These are phyloP conservation scores for Amblyornis subalaris DNA, from an alignment of 2,113 vertebrate genomes.

Conservation along the genomic window DNA sequence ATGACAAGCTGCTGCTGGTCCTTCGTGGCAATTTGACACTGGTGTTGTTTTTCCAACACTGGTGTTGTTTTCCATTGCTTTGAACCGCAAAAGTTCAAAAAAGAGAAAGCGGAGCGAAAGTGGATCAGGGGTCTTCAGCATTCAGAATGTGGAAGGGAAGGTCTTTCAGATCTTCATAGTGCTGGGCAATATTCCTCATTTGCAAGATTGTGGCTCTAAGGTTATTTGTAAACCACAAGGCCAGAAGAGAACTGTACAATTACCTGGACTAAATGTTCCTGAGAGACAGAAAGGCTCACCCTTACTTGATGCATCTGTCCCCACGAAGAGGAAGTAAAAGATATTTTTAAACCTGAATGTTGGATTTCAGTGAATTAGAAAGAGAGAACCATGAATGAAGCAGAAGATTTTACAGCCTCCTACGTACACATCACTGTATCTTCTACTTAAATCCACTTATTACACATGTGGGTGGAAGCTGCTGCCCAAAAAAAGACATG, in stretches of 20 bases:
- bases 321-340: neutral
- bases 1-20: neutral
- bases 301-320: neutral
- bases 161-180: neutral
- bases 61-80: neutral
- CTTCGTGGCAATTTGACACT: neutral
- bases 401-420: neutral
- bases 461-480: neutral
- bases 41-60: neutral
- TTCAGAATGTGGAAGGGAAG: neutral
- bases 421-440: accelerated
- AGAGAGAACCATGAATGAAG: neutral
- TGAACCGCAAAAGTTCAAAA: neutral
- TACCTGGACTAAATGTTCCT: neutral
- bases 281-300: neutral
- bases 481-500: neutral
- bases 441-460: neutral
- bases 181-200: neutral
- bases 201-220: neutral
- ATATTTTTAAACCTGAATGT: neutral
- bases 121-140: neutral
- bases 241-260: neutral
- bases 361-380: neutral
- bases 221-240: neutral
- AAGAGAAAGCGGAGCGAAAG: neutral